Conservation (phyloP, 1,140 invertebrate species). For the Dreissena polymorpha region DNA sequence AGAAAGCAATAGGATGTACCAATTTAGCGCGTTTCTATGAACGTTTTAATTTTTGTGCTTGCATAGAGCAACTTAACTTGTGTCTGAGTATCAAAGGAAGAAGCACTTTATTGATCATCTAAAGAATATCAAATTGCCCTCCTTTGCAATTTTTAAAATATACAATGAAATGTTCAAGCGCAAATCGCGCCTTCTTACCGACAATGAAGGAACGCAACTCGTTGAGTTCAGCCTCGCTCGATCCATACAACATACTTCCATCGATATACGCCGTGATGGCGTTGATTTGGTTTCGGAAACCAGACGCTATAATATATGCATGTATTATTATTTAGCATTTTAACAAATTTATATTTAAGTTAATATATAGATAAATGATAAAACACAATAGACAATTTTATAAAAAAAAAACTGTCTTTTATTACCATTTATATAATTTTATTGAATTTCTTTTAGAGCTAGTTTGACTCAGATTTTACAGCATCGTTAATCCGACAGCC, state of each 20-base stretch:
- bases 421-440: not conserved
- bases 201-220: conserved; percentile 81
- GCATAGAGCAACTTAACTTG: no score
- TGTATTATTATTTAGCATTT: not conserved
- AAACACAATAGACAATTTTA: not conserved
- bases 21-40: no score
- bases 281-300: conserved; percentile 88
- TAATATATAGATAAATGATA: not conserved
- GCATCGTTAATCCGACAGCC: not conserved
- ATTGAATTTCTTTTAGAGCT: not conserved
- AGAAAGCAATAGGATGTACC: not conserved
- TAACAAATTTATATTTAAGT: not conserved
- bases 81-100: no score
- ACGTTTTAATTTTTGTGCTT: no score
- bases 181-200: conserved; percentile 30
- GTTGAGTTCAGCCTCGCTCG: conserved; percentile 87
- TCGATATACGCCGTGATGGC: conserved; percentile 97
- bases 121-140: no score
- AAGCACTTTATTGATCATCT: no score
- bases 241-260: conserved; percentile 97
- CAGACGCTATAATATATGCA: not conserved
- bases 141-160: no score
- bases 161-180: no score
- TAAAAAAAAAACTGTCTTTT: not conserved
- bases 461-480: not conserved